A percentile compares a stretch with the other conserved stretches of the same genome.
phyloP scores from a whole-genome alignment of 64 coral and sea anemone species.

The Stichodactyla mertensii region DNA sequence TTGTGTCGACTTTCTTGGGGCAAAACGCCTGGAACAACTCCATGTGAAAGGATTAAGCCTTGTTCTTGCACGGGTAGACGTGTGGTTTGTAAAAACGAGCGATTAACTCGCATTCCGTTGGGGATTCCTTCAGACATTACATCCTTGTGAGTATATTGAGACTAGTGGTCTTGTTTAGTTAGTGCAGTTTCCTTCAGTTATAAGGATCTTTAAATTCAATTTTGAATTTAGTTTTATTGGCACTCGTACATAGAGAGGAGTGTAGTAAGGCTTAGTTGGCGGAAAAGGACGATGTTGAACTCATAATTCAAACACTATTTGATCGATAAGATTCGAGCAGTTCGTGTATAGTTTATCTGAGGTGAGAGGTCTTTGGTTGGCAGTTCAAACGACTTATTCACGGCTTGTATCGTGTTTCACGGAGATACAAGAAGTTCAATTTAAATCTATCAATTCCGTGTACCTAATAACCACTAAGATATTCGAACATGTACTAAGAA shows the following conservation, averaged over 20 bases:
- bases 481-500: not conserved
- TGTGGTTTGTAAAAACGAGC: conserved; percentile 29
- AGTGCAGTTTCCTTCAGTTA: conserved; percentile 5
- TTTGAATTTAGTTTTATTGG: not conserved
- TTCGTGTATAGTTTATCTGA: conserved; percentile 19
- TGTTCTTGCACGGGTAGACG: conserved; percentile 37
- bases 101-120: conserved; percentile 22
- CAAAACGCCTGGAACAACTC: conserved; percentile 15
- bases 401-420: conserved; percentile 6
- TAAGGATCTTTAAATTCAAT: conserved; percentile 4
- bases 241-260: not conserved
- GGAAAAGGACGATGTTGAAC: conserved; percentile 4
- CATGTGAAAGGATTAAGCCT: conserved; percentile 36
- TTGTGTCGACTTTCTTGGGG: conserved; percentile 30
- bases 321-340: conserved; percentile 5
- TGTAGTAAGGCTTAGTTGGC: not conserved
- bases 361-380: conserved; percentile 21
- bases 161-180: not conserved
- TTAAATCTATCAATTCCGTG: not conserved
- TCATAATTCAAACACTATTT: conserved; percentile 7
- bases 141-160: conserved; percentile 44
- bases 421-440: conserved; percentile 12
- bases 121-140: conserved; percentile 54
- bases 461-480: not conserved
- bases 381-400: conserved; percentile 20